These are phyloP conservation scores for Torymus tubicola DNA, from an alignment of 2,888 invertebrate species.

Conservation along the genomic window DNA sequence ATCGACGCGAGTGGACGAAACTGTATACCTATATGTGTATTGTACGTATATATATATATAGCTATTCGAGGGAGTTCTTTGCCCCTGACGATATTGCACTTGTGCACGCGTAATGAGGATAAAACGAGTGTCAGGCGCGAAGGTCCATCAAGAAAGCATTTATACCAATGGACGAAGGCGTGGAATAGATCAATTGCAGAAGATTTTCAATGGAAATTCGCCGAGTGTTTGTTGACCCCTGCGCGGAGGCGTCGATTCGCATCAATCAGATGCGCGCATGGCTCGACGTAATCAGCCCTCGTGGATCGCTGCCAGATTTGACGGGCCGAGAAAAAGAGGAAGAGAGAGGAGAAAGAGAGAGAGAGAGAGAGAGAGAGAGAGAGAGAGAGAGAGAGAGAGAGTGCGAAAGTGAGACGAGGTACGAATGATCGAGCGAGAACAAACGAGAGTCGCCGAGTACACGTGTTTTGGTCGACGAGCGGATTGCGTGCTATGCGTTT, in stretches of 20 bases:
- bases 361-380: neutral
- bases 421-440: neutral
- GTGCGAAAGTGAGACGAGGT: neutral
- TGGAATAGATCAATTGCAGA: conserved; percentile 40
- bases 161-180: conserved; percentile 32
- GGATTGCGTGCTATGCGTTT: too few relatives aligned
- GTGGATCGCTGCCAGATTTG: conserved; percentile 28
- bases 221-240: conserved; percentile 32
- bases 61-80: too few relatives aligned
- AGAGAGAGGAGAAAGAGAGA: neutral
- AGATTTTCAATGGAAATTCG: conserved; percentile 53
- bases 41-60: too few relatives aligned
- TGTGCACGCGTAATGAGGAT: neutral
- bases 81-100: too few relatives aligned
- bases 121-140: neutral
- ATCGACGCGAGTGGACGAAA: too few relatives aligned
- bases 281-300: conserved; percentile 17
- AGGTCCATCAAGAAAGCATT: conserved; percentile 41
- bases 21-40: too few relatives aligned
- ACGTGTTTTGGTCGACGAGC: too few relatives aligned
- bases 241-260: conserved; percentile 21
- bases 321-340: neutral
- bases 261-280: conserved; percentile 34
- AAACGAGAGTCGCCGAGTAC: neutral
- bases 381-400: neutral